Percentiles rank a stretch among this genome's conserved stretches.
These are phyloP conservation scores for Rhimphoctona megacephalus DNA, from an alignment of 2,888 invertebrate species.

Conservation along the genomic window DNA sequence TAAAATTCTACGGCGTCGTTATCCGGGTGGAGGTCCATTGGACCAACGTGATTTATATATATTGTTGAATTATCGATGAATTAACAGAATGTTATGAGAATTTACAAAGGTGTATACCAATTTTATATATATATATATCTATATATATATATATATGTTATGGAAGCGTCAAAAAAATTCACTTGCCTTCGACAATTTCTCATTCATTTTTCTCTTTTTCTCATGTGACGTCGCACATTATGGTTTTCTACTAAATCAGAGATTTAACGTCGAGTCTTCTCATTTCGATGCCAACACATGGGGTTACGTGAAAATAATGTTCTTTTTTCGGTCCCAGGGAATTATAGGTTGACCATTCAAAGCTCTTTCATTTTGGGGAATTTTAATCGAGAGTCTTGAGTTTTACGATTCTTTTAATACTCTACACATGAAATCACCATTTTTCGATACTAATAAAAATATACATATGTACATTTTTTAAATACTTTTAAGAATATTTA, in stretches of 20 bases:
- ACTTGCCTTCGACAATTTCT: constrained; percentile 36
- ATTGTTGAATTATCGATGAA: constrained; percentile 73
- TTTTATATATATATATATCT: neutral
- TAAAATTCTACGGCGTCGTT: constrained; percentile 75
- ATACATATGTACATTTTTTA: neutral
- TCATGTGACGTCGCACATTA: constrained; percentile 65
- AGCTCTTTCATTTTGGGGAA: constrained; percentile 15
- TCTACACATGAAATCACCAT: neutral
- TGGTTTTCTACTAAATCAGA: constrained; percentile 86
- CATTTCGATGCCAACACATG: constrained; percentile 46
- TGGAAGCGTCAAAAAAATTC: neutral
- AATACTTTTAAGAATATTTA: neutral
- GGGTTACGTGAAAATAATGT: neutral
- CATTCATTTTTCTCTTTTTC: constrained; percentile 31
- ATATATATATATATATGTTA: neutral
- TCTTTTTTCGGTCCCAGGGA: neutral
- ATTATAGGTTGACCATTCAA: constrained; percentile 13
- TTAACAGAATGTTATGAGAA: constrained; percentile 73
- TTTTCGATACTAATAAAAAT: neutral
- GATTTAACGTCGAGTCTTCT: constrained; percentile 77
- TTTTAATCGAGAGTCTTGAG: constrained; percentile 18
- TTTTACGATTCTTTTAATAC: constrained; percentile 47
- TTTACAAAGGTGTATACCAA: constrained; percentile 64
- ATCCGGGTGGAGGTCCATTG: constrained; percentile 37
- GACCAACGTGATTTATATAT: constrained; percentile 68